Evolutionary conservation across 2,888 invertebrate species (phyloP).

Genomic region (Meta bourneti): DNA sequence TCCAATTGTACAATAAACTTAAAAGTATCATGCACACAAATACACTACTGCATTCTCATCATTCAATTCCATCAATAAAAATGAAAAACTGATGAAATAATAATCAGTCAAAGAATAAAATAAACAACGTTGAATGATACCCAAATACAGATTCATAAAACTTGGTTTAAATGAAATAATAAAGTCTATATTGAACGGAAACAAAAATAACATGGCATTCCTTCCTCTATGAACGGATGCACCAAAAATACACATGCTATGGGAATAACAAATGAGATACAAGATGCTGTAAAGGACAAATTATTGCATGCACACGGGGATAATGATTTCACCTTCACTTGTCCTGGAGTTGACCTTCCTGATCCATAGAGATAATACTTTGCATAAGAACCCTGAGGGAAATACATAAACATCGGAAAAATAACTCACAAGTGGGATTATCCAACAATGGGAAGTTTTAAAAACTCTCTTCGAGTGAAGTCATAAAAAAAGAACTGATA

Average conservation of each 20-base stretch:
- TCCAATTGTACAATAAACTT: not conserved
- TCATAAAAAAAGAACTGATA: slow-evolving; percentile 1
- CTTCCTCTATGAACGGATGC: not conserved
- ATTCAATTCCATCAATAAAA: not conserved
- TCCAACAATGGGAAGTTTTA: slow-evolving; percentile 42
- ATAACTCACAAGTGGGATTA: slow-evolving; percentile 56
- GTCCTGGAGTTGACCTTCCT: slow-evolving; percentile 76
- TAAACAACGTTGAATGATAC: not conserved
- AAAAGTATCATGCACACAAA: not conserved
- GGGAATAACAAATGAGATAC: slow-evolving; percentile 2
- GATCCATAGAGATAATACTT: slow-evolving; percentile 78
- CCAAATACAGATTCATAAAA: not conserved
- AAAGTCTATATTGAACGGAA: not conserved
- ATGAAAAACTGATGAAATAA: not conserved
- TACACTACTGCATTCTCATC: not conserved
- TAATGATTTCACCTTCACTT: slow-evolving; percentile 75
- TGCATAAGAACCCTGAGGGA: slow-evolving; percentile 77
- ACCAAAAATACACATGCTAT: not conserved
- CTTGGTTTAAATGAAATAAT: not conserved
- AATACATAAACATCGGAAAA: slow-evolving; percentile 75
- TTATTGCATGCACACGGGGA: slow-evolving; percentile 65
- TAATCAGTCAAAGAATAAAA: not conserved
- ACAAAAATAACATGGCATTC: not conserved
- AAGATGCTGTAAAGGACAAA: slow-evolving; percentile 33
- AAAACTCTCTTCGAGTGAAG: slow-evolving; percentile 12